Evolutionary conservation across 2,888 invertebrate genomes (phyloP).

Genomic region (Hipparchia semele): DNA sequence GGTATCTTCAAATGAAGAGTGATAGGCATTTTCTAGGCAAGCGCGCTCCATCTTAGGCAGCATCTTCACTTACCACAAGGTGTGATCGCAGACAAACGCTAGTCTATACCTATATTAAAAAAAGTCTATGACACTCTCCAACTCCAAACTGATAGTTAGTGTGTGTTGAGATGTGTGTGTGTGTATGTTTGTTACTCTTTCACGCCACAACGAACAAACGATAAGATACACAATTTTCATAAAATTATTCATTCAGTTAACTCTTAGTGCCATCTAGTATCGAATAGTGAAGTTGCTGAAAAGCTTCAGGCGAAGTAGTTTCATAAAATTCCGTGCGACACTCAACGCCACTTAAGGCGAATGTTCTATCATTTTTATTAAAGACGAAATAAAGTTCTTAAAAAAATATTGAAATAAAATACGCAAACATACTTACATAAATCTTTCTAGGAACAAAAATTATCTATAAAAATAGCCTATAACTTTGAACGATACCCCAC

Average conservation of each 20-base stretch:
- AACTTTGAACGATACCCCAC: neutral
- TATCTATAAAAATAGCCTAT: neutral
- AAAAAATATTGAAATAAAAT: neutral
- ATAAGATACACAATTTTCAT: neutral
- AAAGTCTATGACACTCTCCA: too few species aligned
- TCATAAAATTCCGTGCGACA: neutral
- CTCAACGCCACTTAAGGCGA: neutral
- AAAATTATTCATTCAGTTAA: neutral
- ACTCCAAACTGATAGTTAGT: too few species aligned
- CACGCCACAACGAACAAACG: too few species aligned
- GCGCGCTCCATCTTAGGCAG: too few species aligned
- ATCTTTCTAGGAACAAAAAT: neutral
- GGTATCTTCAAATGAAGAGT: too few species aligned
- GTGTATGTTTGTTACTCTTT: too few species aligned
- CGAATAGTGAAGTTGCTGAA: slow-evolving; percentile 48
- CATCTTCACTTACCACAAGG: too few species aligned
- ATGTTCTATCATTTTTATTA: neutral
- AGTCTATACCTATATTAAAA: too few species aligned
- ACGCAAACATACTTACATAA: neutral
- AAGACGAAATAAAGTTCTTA: too few species aligned
- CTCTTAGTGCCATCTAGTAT: slow-evolving; percentile 46
- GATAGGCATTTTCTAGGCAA: too few species aligned
- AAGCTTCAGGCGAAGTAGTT: slow-evolving; percentile 8
- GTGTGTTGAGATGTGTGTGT: too few species aligned
- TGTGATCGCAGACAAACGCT: too few species aligned